phyloP scores from a whole-genome alignment of 2,797 vertebrate genomes.

The Oophaga sylvatica region DNA sequence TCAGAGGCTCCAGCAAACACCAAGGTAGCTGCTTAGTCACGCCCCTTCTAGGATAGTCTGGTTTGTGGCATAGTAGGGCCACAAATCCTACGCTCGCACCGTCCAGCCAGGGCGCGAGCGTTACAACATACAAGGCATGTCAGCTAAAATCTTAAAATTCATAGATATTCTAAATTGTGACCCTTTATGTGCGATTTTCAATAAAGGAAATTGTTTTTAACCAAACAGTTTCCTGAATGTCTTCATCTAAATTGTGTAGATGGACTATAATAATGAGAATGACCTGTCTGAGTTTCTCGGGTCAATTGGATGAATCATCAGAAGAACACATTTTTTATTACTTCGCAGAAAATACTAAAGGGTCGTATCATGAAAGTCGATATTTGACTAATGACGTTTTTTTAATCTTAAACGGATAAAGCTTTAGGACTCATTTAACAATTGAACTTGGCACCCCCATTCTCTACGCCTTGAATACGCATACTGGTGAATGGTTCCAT shows the following conservation, averaged over 20 bases:
- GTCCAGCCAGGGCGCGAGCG: no score
- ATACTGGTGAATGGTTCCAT: background rate
- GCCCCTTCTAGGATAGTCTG: no score
- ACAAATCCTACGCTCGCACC: no score
- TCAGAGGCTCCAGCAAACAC: no score
- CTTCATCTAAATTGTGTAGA: background rate
- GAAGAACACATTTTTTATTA: background rate
- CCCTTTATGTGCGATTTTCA: background rate
- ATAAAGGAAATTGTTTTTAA: background rate
- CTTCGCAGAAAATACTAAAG: background rate
- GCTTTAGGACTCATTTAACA: background rate
- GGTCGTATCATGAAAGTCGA: background rate
- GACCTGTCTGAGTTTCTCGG: background rate
- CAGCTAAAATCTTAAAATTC: background rate
- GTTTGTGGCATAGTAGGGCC: no score
- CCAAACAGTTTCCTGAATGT: background rate
- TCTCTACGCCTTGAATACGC: background rate
- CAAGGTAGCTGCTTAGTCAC: no score
- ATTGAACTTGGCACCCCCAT: background rate
- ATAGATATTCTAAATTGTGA: background rate
- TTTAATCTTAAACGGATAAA: no score
- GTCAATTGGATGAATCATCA: conserved; percentile 4
- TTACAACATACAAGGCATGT: no score
- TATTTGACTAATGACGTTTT: conserved; percentile 5
- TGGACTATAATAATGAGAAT: conserved; percentile 6